Evolutionary conservation across 92 coral and sea anemone species (phyloP).

Genomic region (Epizoanthus illoricatus): DNA sequence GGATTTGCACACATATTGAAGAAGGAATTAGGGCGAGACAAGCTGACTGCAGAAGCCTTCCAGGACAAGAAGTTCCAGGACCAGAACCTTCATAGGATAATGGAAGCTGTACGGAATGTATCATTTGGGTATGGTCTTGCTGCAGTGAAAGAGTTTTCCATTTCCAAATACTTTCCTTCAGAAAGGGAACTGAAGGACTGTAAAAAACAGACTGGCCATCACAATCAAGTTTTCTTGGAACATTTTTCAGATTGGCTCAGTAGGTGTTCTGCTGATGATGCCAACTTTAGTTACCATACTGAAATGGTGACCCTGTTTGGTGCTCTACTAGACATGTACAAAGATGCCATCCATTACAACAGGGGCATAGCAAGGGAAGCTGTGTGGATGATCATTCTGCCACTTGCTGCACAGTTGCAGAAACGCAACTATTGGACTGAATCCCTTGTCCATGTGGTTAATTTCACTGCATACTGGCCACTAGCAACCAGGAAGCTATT

Average conservation of each 20-base stretch:
- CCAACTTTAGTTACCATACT: constrained; percentile 21
- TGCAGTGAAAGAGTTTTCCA: constrained; percentile 9
- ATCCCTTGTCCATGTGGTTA: constrained; percentile 26
- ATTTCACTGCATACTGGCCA: constrained; percentile 27
- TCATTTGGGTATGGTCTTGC: constrained; percentile 30
- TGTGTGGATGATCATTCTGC: constrained; percentile 19
- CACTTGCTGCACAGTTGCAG: constrained; percentile 31
- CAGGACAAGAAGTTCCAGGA: constrained; percentile 39
- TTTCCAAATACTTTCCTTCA: constrained; percentile 13
- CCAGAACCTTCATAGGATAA: constrained; percentile 21
- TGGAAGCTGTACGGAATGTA: constrained; percentile 38
- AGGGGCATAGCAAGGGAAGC: constrained; percentile 37
- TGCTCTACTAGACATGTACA: constrained; percentile 6
- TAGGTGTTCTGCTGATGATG: not conserved
- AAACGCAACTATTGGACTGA: constrained; percentile 38
- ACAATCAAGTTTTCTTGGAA: constrained; percentile 20
- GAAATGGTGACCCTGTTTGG: constrained; percentile 29
- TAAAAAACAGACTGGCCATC: constrained; percentile 13
- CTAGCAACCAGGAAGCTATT: constrained; percentile 30
- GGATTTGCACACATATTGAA: constrained; percentile 26
- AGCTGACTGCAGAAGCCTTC: constrained; percentile 18
- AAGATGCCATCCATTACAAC: constrained; percentile 3
- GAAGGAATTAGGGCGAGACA: constrained; percentile 7
- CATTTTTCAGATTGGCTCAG: constrained; percentile 15
- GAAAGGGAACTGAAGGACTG: not conserved